These are phyloP conservation scores for Venustaconcha ellipsiformis DNA, from an alignment of 1,140 invertebrate genomes.

Conservation along the genomic window DNA sequence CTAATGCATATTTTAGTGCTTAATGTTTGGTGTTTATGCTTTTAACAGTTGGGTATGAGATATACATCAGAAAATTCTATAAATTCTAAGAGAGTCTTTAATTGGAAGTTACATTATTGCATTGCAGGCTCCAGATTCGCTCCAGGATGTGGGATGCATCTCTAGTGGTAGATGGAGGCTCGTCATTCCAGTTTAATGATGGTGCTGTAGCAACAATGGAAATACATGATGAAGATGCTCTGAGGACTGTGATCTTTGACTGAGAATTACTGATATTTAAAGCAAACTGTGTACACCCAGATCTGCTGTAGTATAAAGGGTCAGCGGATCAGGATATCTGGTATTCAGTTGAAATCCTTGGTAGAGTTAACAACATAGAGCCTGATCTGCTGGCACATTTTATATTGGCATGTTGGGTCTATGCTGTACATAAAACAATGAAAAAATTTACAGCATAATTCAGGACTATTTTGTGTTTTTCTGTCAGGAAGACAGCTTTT, in stretches of 20 bases:
- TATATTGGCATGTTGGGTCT: too few relatives aligned
- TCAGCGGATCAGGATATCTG: too few relatives aligned
- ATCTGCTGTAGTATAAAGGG: too few relatives aligned
- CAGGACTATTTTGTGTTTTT: too few relatives aligned
- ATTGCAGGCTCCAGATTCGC: conserved; percentile 78
- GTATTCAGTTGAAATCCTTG: too few relatives aligned
- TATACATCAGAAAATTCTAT: neutral
- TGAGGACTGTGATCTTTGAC: conserved; percentile 79
- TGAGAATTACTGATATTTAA: conserved; percentile 9
- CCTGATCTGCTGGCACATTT: too few relatives aligned
- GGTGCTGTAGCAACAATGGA: conserved; percentile 89
- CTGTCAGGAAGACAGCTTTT: too few relatives aligned
- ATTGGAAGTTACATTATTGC: neutral
- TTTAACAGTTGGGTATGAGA: neutral
- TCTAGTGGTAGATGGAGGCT: conserved; percentile 95
- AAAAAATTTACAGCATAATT: too few relatives aligned
- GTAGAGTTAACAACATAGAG: too few relatives aligned
- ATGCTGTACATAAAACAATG: too few relatives aligned
- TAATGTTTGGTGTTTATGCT: neutral
- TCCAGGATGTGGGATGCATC: conserved; percentile 95
- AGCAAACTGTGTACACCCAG: too few relatives aligned
- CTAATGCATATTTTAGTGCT: neutral
- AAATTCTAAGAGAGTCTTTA: neutral
- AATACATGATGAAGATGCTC: conserved; percentile 86
- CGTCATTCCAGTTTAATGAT: conserved; percentile 95